Percentiles rank a stretch among this genome's conserved stretches.
Evolutionary conservation across 2,113 vertebrate genomes (phyloP).

Genomic region (Aramus guarauna): DNA sequence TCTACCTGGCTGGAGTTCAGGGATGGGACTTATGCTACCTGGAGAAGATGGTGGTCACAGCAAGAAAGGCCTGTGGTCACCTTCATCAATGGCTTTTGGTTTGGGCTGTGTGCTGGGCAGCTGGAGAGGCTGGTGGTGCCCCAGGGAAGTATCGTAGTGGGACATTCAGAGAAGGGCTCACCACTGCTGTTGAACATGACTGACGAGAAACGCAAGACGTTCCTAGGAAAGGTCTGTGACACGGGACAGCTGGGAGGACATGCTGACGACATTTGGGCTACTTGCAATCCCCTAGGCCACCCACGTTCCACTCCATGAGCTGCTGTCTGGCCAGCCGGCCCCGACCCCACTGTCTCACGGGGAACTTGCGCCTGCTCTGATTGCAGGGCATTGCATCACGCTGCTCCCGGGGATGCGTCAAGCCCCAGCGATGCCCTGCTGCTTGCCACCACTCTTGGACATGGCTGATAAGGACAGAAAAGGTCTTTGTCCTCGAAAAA

Average conservation of each 20-base stretch:
- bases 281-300: background rate
- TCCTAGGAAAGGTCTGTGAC: background rate
- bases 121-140: background rate
- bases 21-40: background rate
- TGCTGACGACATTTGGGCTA: fast-evolving
- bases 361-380: background rate
- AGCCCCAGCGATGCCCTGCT: background rate
- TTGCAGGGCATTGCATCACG: background rate
- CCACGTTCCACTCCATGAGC: background rate
- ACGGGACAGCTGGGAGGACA: background rate
- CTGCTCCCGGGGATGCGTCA: background rate
- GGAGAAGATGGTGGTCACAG: background rate
- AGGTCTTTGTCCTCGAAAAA: background rate
- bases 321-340: background rate
- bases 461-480: background rate
- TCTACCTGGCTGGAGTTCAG: background rate
- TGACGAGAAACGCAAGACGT: fast-evolving
- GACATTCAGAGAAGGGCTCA: background rate
- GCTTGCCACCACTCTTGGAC: background rate
- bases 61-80: background rate
- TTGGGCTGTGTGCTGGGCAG: fast-evolving
- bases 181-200: fast-evolving
- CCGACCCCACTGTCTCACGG: fast-evolving
- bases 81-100: background rate
- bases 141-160: fast-evolving